These are phyloP conservation scores for Drosophila subpulchrella DNA, from an alignment of 1,140 invertebrate species.

Conservation along the genomic window DNA sequence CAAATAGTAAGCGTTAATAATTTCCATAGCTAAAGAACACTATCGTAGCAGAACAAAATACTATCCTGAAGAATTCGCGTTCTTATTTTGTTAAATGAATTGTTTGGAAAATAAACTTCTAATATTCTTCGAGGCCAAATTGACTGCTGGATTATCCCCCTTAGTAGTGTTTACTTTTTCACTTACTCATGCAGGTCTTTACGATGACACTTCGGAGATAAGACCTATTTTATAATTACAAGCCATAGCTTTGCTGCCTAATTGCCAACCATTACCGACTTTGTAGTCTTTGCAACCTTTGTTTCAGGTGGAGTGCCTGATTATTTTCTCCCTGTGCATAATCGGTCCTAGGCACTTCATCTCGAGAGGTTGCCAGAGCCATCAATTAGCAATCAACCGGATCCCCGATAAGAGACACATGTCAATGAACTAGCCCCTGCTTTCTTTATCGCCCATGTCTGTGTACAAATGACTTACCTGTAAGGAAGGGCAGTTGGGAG, in stretches of 20 bases:
- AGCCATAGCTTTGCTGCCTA: neutral
- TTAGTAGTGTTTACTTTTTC: neutral
- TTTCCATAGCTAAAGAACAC: neutral
- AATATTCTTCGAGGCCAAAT: too few relatives aligned
- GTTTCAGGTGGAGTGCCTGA: neutral
- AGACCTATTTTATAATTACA: neutral
- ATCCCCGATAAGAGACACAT: constrained; percentile 20
- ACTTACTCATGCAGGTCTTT: neutral
- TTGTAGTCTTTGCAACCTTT: neutral
- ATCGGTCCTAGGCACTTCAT: constrained; percentile 24
- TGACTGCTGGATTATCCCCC: too few relatives aligned
- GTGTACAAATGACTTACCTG: constrained; percentile 84
- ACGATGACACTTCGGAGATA: neutral
- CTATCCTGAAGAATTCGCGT: neutral
- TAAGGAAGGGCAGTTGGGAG: constrained; percentile 89
- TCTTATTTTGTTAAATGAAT: too few relatives aligned
- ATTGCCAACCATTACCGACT: neutral
- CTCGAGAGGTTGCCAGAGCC: constrained; percentile 19
- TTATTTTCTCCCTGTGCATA: constrained; percentile 10
- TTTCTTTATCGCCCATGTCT: neutral
- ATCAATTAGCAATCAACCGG: constrained; percentile 31
- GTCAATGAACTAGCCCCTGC: constrained; percentile 20
- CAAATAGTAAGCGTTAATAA: neutral
- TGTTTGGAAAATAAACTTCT: too few relatives aligned
- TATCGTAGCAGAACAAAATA: too few relatives aligned